Conservation (phyloP, 2,888 invertebrate species). For the Spisula subtruncata region DNA sequence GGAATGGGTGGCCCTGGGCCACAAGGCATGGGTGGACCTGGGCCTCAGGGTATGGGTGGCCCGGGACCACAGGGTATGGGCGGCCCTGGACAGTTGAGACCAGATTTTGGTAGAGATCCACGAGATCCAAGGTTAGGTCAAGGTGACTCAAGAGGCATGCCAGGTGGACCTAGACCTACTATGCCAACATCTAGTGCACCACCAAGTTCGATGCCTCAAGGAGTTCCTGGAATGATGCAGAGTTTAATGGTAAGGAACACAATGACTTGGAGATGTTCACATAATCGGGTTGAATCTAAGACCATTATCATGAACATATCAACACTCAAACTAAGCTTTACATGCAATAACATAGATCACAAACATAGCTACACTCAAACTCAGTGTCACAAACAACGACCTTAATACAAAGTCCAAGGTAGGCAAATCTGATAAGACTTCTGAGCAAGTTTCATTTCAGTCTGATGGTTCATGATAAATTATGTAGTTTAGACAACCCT, state of each 20-base stretch:
- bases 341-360: too few relatives aligned
- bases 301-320: too few relatives aligned
- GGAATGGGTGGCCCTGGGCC: constrained; percentile 32
- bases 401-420: too few relatives aligned
- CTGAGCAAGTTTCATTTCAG: too few relatives aligned
- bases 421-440: too few relatives aligned
- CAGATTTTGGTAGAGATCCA: constrained; percentile 59
- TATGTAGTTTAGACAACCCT: too few relatives aligned
- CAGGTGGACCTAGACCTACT: constrained; percentile 64
- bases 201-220: constrained; percentile 47
- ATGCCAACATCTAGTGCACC: constrained; percentile 61
- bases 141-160: constrained; percentile 63
- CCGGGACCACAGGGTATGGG: constrained; percentile 27
- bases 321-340: too few relatives aligned
- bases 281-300: too few relatives aligned
- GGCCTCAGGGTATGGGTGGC: constrained; percentile 25
- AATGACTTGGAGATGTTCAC: too few relatives aligned
- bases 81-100: constrained; percentile 29
- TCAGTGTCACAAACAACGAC: too few relatives aligned
- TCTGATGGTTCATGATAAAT: too few relatives aligned
- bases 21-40: constrained; percentile 23
- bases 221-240: constrained; percentile 32
- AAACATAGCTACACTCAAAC: too few relatives aligned
- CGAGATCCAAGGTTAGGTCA: constrained; percentile 65
- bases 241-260: constrained; percentile 33